Conservation (phyloP, 1,140 invertebrate species). For the Bicyclus anynana region DNA sequence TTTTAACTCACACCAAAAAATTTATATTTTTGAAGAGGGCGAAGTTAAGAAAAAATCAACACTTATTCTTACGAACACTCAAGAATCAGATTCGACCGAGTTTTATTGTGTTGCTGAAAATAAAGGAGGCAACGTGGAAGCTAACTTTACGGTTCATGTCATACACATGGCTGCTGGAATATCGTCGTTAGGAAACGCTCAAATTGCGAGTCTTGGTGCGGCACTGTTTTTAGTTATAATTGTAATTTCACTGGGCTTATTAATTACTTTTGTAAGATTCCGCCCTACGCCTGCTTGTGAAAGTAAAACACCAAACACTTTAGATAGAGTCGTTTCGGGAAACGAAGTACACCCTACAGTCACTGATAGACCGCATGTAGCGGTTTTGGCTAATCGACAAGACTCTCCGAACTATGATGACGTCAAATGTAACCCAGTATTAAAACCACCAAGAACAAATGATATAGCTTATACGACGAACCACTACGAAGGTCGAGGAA, state of each 20-base stretch:
- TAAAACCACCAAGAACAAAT: slow-evolving; percentile 82
- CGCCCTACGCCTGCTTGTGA: slow-evolving; percentile 83
- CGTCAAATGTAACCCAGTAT: slow-evolving; percentile 80
- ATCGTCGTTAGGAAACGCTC: slow-evolving; percentile 87
- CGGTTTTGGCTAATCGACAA: slow-evolving; percentile 61
- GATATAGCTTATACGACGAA: slow-evolving; percentile 81
- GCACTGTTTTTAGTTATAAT: slow-evolving; percentile 88
- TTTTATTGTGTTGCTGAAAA: slow-evolving; percentile 96
- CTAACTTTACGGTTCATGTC: slow-evolving; percentile 93
- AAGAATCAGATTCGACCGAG: slow-evolving; percentile 91
- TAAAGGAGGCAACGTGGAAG: slow-evolving; percentile 92
- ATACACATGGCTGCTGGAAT: slow-evolving; percentile 86
- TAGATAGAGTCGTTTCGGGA: slow-evolving; percentile 82
- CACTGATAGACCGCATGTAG: slow-evolving; percentile 72
- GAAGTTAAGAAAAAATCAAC: slow-evolving; percentile 85
- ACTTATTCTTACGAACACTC: slow-evolving; percentile 90
- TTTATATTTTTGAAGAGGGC: slow-evolving; percentile 88
- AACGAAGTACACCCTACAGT: slow-evolving; percentile 76
- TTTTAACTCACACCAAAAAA: slow-evolving; percentile 88
- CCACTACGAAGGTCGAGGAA: slow-evolving; percentile 80
- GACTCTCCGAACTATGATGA: slow-evolving; percentile 75
- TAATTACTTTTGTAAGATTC: slow-evolving; percentile 84
- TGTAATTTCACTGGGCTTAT: slow-evolving; percentile 84
- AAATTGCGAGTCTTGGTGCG: slow-evolving; percentile 90
- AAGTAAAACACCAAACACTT: slow-evolving; percentile 85